Conservation (phyloP, 2,113 vertebrate species). For the Lipotes vexillifer region DNA sequence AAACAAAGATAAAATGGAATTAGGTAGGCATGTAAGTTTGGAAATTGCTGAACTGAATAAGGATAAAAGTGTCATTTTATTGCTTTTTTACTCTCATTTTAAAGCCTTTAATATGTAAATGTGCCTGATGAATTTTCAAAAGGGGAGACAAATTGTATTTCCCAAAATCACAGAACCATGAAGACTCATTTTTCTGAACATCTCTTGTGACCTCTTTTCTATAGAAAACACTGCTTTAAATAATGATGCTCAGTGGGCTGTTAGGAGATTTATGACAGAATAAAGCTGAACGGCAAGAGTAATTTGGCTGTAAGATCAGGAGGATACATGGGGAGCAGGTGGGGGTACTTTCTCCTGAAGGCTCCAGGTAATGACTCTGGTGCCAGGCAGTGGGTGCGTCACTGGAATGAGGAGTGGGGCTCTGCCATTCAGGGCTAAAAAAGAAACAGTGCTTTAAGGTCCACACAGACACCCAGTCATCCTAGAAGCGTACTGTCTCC, state of each 20-base stretch:
- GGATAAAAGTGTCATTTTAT: conserved; percentile 12
- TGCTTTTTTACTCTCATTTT: conserved; percentile 17
- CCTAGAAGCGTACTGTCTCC: background rate
- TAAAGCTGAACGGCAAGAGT: background rate
- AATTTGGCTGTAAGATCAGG: background rate
- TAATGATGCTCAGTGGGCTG: background rate
- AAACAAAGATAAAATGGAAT: conserved; percentile 24
- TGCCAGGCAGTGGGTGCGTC: fast-evolving
- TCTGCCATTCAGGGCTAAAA: background rate
- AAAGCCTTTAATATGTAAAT: conserved; percentile 50
- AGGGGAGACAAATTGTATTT: conserved; percentile 1
- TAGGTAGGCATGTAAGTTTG: background rate
- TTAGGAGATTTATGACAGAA: background rate
- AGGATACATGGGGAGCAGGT: fast-evolving
- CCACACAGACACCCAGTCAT: background rate
- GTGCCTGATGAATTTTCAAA: conserved; percentile 38
- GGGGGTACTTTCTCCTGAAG: background rate
- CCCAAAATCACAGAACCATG: background rate
- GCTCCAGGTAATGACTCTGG: too few species aligned
- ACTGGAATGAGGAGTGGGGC: background rate
- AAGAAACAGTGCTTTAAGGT: background rate
- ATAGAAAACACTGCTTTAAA: background rate
- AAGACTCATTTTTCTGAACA: conserved; percentile 10
- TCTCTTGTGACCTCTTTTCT: background rate
- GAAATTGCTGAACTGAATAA: conserved; percentile 30